Evolutionary conservation across 2,797 vertebrate species (phyloP), one percentile per base, ranked within the genome.

Genomic region (Falco cherrug): DNA sequence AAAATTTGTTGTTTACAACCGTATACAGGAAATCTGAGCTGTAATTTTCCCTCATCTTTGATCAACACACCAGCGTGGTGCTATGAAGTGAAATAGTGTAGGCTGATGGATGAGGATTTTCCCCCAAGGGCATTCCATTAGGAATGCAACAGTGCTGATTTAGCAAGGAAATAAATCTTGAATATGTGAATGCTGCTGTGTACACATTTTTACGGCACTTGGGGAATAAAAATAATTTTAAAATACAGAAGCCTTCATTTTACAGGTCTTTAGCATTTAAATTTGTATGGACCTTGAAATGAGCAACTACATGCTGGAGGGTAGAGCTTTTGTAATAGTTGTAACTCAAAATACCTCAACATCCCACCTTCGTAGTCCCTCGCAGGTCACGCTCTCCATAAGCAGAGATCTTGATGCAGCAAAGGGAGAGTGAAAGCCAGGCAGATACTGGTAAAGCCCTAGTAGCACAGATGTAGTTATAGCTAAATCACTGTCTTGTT

Each of bases 341-440:
- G 7, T 13, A 47, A 70, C 18, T 68, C 20, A 31, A 20, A 77
- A 31, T 26, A 61, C 5, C 48, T 64, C 61, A 53, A 19, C 8
- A 7, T 29, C 53, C 33, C 31, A 47, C 61, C 33, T 88, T 8
- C 59, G 79, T 15, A 78, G 41, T 17, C 37, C 54, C 16, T 85
- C 0, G 0, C 12, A 20, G 78, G 41, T 3, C 18, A 76, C 75
- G 47, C 24, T 68, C 51, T 65, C 45, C 1, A 0, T 20, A 65
- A 86, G 59, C 11, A 54, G 29, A 63, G 41, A 33, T n/a, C 24
- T 48, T 45, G 59, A 25, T 48, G 29, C 15, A 48, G 21, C 19
- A 1, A 56, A 60, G 21, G 17, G 29, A 77, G 8, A 48, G 74
- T 73, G 56, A 93, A 89, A 93, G 60, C 35, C 37, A 39, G 26